Evolutionary conservation across 1,140 invertebrate genomes (phyloP).

Genomic region (Hyles vespertilio): DNA sequence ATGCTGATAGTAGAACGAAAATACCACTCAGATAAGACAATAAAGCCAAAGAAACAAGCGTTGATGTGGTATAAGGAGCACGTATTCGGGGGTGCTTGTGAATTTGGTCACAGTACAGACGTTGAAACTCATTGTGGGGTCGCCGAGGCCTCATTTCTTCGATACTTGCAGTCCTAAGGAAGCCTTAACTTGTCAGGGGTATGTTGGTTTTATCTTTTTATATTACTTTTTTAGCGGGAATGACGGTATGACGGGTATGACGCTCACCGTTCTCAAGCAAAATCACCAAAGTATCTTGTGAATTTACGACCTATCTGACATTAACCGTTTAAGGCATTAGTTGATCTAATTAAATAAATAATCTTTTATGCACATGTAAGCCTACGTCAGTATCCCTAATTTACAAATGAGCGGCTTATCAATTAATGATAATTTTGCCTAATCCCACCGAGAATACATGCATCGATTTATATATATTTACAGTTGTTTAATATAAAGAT

Average conservation of each 20-base stretch:
- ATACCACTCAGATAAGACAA: slow-evolving; percentile 28
- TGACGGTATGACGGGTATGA: background rate
- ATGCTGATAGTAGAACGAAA: slow-evolving; percentile 51
- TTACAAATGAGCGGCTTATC: too few species aligned
- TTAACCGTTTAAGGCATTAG: too few species aligned
- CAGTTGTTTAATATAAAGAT: too few species aligned
- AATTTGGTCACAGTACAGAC: slow-evolving; percentile 76
- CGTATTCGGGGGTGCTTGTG: slow-evolving; percentile 73
- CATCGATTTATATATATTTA: too few species aligned
- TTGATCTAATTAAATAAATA: too few species aligned
- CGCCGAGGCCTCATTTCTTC: slow-evolving; percentile 84
- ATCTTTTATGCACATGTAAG: too few species aligned
- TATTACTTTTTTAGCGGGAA: background rate
- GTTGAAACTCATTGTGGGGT: slow-evolving; percentile 79
- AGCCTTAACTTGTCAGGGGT: slow-evolving; percentile 76
- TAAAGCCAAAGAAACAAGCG: slow-evolving; percentile 30
- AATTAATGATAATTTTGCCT: too few species aligned
- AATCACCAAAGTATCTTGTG: too few species aligned
- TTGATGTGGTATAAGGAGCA: slow-evolving; percentile 78
- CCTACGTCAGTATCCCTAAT: too few species aligned
- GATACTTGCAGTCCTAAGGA: slow-evolving; percentile 81
- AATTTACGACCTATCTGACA: too few species aligned
- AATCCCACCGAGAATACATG: too few species aligned
- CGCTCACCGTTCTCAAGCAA: too few species aligned
- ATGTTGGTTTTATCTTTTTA: slow-evolving; percentile 20